Percentiles rank a stretch among this genome's conserved stretches.
Conservation (phyloP, 64 coral and sea anemone genomes). For the Actinia equina region DNA sequence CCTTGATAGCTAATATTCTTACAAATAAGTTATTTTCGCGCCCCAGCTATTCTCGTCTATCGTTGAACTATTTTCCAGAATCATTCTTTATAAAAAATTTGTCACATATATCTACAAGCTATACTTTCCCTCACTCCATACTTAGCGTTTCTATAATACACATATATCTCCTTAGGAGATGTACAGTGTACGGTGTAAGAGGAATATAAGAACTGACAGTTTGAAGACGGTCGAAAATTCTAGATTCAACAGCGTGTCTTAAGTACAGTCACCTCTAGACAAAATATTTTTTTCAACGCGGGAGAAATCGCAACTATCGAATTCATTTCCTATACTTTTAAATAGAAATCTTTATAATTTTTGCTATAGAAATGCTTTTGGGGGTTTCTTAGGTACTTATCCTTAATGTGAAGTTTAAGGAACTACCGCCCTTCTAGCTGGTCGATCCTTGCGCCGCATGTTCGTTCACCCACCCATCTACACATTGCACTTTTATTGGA, state of each 20-base stretch:
- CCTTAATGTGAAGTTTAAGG: conserved; percentile 2
- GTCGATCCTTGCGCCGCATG: neutral
- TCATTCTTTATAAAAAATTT: too few species aligned
- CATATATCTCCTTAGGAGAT: neutral
- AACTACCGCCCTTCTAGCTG: neutral
- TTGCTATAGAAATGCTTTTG: neutral
- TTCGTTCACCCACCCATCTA: neutral
- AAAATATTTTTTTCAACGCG: too few species aligned
- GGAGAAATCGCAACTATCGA: neutral
- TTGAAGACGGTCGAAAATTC: too few species aligned
- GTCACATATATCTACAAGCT: too few species aligned
- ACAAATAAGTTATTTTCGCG: too few species aligned
- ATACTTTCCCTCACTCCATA: neutral
- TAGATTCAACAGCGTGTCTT: too few species aligned
- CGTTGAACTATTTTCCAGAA: too few species aligned
- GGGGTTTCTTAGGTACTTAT: neutral
- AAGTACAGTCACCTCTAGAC: too few species aligned
- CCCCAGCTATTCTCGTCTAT: too few species aligned
- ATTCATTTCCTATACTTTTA: neutral
- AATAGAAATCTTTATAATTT: neutral
- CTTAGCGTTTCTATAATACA: neutral
- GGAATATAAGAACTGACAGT: neutral
- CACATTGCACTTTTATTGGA: neutral
- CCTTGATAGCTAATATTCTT: too few species aligned
- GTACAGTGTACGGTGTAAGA: neutral